phyloP scores from a whole-genome alignment of 1,140 invertebrate genomes.

The Pinna nobilis region DNA sequence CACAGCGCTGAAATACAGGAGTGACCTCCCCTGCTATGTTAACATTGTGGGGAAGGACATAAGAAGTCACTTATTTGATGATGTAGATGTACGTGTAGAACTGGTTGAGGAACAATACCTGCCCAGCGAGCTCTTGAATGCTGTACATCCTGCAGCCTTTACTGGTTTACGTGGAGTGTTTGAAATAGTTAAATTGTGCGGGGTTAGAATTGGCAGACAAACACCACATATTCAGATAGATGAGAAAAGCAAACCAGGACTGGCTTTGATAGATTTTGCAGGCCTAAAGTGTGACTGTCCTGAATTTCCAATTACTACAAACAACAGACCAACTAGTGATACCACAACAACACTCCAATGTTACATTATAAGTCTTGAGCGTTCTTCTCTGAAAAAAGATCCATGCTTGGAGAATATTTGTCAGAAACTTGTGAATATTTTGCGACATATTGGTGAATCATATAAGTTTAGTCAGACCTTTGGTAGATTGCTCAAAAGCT shows the following conservation, averaged over 20 bases:
- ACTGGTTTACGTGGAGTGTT: neutral
- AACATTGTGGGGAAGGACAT: conserved; percentile 7
- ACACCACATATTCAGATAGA: conserved; percentile 11
- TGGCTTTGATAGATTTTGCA: conserved; percentile 2
- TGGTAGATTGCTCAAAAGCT: neutral
- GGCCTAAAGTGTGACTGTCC: neutral
- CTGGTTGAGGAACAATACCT: conserved; percentile 25
- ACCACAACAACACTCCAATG: neutral
- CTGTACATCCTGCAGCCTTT: conserved; percentile 9
- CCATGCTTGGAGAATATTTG: neutral
- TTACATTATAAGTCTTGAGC: neutral
- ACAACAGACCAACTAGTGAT: neutral
- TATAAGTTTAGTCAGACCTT: neutral
- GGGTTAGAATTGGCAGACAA: neutral
- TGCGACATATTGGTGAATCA: too few species aligned
- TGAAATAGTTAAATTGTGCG: neutral
- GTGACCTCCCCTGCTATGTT: conserved; percentile 29
- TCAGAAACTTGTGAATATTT: neutral
- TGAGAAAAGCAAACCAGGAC: conserved; percentile 14
- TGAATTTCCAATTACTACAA: neutral
- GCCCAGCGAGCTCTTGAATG: conserved; percentile 12
- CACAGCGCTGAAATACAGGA: conserved; percentile 5
- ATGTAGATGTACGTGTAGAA: conserved; percentile 2
- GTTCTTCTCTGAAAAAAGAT: neutral
- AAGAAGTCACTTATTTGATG: neutral